Evolutionary conservation across 1,140 invertebrate species (phyloP).

Genomic region (Brachionus calyciflorus): DNA sequence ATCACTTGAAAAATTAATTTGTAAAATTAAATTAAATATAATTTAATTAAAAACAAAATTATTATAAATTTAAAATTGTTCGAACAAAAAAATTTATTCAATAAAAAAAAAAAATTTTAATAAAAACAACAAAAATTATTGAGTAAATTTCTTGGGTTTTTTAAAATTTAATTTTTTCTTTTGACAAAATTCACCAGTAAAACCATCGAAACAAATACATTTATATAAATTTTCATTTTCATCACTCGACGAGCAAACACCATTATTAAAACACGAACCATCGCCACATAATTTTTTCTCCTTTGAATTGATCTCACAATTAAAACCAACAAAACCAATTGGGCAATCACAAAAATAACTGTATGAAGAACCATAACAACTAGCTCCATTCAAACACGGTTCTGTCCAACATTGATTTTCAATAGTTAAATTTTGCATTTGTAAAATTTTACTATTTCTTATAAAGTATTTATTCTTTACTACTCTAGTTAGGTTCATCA

Average conservation of each 20-base stretch:
- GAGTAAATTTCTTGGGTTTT: neutral
- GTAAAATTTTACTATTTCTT: too few species aligned
- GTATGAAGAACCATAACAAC: conserved; percentile 2
- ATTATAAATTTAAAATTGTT: too few species aligned
- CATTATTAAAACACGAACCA: conserved; percentile 30
- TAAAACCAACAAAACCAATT: neutral
- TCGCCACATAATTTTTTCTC: conserved; percentile 11
- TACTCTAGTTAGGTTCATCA: too few species aligned
- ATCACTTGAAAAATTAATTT: too few species aligned
- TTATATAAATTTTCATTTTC: conserved; percentile 6
- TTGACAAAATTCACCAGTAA: neutral
- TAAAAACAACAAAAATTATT: conserved; percentile 22
- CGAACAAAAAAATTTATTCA: neutral
- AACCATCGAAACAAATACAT: conserved; percentile 14
- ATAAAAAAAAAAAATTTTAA: neutral
- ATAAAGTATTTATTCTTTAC: too few species aligned
- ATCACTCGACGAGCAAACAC: neutral
- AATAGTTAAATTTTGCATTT: neutral
- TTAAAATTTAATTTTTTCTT: neutral
- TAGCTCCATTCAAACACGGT: conserved; percentile 44
- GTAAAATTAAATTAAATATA: too few species aligned
- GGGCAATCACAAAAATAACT: conserved; percentile 34
- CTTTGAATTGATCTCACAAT: conserved; percentile 28
- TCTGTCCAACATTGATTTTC: conserved; percentile 38
- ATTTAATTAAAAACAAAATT: too few species aligned